Base-by-base conservation (phyloP, 2,888 invertebrate genomes). In the Protodeltote pygarga region DNA sequence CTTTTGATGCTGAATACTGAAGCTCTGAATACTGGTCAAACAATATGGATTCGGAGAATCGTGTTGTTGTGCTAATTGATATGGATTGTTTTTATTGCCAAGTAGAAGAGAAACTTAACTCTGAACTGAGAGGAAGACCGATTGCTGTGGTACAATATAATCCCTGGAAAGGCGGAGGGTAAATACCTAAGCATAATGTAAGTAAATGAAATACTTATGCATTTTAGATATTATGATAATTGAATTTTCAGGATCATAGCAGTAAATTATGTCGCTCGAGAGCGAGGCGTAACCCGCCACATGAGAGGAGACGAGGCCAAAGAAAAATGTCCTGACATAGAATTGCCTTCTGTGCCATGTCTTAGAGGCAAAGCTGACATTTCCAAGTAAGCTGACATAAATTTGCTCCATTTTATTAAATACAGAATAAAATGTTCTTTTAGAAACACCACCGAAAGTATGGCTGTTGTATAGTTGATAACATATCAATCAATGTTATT, bases 31-130 rank as follows among this genome's bases (percentile, higher is more conserved):
- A 25, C 6, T 2, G 3, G 46, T 15, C 45, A 34, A 4, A 39
- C 14, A 62, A 39, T 53, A 93, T 93, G 93, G 83, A 92, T 33
- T 79, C 77, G 54, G 88, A 91, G 59, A 94, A 94, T 54, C 89
- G 96, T 63, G 93, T 98, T 11, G 93, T 99, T 11, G 95, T 97
- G 25, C 93, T 99, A 34, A 95, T 99, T 34, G 99, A 99, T 82
- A 99, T 99, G 99, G 99, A 99, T 84, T 99, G 99, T 88, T 99
- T 99, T 89, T 99, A 98, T 85, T 99, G 99, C 73, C 99, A 99
- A 94, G 99, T 99, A 1, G 99, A 99, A 89, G 97, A 97, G 76
- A 95, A 97, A 80, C 87, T 97, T n/a, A 93, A 97, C 77, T 98
- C 98, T 0, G 91, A 93, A 48, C 91, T 97, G 58, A 93, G 93